phyloP scores from a whole-genome alignment of 2,113 vertebrate species.

The Clarias gariepinus region DNA sequence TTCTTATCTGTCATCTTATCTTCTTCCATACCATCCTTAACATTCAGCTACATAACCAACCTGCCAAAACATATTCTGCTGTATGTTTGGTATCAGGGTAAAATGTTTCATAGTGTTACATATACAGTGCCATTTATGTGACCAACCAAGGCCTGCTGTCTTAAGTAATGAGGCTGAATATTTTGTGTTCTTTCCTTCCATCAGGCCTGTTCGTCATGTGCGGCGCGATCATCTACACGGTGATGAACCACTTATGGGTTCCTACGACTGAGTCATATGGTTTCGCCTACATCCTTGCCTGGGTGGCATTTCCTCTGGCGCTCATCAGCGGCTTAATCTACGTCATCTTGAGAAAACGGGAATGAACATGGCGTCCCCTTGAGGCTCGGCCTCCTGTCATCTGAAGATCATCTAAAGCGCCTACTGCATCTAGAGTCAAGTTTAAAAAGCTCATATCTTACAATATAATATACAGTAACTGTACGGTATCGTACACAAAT shows the following conservation, averaged over 20 bases:
- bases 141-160: not conserved
- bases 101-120: not conserved
- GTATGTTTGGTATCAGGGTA: not conserved
- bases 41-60: not conserved
- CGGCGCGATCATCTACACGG: conserved; percentile 91
- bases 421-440: conserved; percentile 54
- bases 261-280: conserved; percentile 62
- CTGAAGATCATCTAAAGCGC: conserved; percentile 54
- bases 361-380: conserved; percentile 68
- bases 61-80: not conserved
- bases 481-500: conserved; percentile 47
- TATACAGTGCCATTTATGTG: no score
- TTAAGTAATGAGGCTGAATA: not conserved
- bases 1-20: not conserved
- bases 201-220: conserved; percentile 95
- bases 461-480: conserved; percentile 16
- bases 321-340: conserved; percentile 92
- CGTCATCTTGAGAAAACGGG: conserved; percentile 93
- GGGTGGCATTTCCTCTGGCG: conserved; percentile 92
- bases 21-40: not conserved
- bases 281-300: conserved; percentile 93
- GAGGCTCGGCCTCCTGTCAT: conserved; percentile 49
- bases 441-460: conserved; percentile 44
- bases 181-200: not conserved
- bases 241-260: conserved; percentile 84